Evolutionary conservation across 2,888 invertebrate genomes (phyloP).

Genomic region (Tipula vernalis): DNA sequence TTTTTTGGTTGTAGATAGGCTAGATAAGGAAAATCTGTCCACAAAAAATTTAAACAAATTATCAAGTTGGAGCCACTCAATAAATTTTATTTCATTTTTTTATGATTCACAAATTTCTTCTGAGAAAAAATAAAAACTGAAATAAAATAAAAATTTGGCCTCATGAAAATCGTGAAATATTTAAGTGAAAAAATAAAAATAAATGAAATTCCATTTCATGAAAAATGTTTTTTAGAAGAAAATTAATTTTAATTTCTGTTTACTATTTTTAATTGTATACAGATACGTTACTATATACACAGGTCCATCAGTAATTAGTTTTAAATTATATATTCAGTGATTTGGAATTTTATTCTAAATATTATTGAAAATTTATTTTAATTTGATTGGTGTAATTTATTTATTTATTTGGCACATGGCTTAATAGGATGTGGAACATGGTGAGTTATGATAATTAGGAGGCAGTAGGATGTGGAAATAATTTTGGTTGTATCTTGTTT

Average conservation of each 20-base stretch:
- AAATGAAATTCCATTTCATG: not conserved
- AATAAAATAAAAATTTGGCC: not conserved
- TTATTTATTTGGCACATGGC: not conserved
- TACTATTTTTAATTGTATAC: not conserved
- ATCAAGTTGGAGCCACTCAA: not conserved
- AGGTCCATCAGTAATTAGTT: not conserved
- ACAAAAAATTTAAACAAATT: not conserved
- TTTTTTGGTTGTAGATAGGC: too few species aligned
- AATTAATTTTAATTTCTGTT: not conserved
- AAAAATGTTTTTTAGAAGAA: not conserved
- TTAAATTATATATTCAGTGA: not conserved
- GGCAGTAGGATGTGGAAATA: not conserved
- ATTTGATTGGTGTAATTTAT: not conserved
- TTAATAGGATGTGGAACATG: not conserved
- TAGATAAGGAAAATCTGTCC: not conserved
- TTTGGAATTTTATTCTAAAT: not conserved
- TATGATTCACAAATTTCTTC: not conserved
- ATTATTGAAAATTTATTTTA: not conserved
- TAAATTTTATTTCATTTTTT: not conserved
- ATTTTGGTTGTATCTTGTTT: not conserved
- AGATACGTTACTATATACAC: not conserved
- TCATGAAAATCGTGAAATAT: not conserved
- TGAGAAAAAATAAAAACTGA: not conserved
- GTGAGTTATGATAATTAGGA: not conserved
- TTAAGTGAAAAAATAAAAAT: not conserved